phyloP scores from a whole-genome alignment of 1,140 invertebrate genomes.

The Sycophaga agraensis region DNA sequence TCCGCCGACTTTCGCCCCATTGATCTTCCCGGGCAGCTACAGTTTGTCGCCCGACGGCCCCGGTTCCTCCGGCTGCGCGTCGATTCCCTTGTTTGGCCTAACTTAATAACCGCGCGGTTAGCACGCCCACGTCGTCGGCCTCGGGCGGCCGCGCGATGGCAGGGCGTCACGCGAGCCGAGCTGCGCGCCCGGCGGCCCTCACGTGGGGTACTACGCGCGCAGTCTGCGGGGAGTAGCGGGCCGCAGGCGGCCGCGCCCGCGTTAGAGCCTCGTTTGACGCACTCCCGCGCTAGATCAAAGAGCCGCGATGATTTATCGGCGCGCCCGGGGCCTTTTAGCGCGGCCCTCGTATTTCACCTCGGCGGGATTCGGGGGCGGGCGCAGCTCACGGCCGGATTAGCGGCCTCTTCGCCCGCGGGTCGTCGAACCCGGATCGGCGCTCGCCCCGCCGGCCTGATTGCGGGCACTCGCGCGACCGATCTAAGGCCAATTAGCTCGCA shows the following conservation, averaged over 20 bases:
- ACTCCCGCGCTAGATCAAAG: slow-evolving; percentile 18
- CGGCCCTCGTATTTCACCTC: slow-evolving; percentile 12
- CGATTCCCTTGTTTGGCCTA: slow-evolving; percentile 28
- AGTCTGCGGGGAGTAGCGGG: neutral
- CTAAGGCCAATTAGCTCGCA: no score
- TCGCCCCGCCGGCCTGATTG: no score
- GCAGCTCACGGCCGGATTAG: slow-evolving; percentile 9
- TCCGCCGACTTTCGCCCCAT: no score
- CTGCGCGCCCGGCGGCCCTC: neutral
- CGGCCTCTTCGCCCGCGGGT: neutral
- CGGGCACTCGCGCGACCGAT: no score
- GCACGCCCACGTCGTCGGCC: slow-evolving; percentile 13
- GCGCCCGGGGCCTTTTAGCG: slow-evolving; percentile 1
- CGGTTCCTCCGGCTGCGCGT: no score
- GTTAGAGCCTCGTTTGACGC: slow-evolving; percentile 21
- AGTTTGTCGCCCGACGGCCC: no score
- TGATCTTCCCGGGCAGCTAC: no score
- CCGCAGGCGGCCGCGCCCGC: neutral
- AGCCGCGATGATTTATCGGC: slow-evolving; percentile 15
- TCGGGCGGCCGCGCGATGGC: slow-evolving; percentile 17
- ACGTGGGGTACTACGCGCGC: no score
- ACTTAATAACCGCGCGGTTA: slow-evolving; percentile 30
- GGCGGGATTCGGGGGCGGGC: neutral
- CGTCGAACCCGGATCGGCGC: no score
- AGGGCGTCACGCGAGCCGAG: slow-evolving; percentile 15